These are phyloP conservation scores for Drosophila gunungcola DNA, from an alignment of 1,140 invertebrate genomes.

Conservation along the genomic window DNA sequence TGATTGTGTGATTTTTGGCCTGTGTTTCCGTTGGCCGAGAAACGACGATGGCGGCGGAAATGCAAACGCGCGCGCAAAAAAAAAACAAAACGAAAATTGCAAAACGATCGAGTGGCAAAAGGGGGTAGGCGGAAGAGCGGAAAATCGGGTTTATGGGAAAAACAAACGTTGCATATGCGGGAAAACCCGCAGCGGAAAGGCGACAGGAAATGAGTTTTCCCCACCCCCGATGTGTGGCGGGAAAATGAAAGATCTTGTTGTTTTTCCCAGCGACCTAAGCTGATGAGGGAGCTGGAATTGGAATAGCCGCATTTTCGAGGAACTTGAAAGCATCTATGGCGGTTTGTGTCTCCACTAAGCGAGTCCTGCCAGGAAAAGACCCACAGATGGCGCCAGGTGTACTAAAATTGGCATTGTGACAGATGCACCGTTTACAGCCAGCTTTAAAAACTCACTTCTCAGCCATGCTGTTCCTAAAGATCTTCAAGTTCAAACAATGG, in stretches of 20 bases:
- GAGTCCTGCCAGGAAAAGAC: neutral
- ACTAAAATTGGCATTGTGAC: neutral
- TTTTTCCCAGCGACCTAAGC: neutral
- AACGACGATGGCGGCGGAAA: conserved; percentile 20
- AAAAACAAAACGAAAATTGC: conserved; percentile 41
- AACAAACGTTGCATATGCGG: conserved; percentile 5
- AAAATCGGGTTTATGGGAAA: conserved; percentile 9
- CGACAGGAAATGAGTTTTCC: conserved; percentile 33
- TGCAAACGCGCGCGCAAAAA: neutral
- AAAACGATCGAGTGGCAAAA: neutral
- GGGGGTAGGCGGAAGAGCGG: neutral
- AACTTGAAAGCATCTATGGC: neutral
- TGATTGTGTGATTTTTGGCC: conserved; percentile 35
- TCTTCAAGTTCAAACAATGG: neutral
- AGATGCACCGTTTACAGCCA: neutral
- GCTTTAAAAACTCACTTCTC: neutral
- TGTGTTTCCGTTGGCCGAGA: conserved; percentile 45
- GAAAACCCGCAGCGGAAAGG: conserved; percentile 8
- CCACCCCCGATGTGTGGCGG: neutral
- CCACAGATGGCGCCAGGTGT: neutral
- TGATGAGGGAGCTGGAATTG: neutral
- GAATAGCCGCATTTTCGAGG: neutral
- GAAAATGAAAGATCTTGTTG: too few species aligned
- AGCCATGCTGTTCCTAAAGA: neutral
- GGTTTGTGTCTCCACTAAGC: neutral